phyloP scores from a whole-genome alignment of 2,113 vertebrate genomes.

The Zosterops japonicus region DNA sequence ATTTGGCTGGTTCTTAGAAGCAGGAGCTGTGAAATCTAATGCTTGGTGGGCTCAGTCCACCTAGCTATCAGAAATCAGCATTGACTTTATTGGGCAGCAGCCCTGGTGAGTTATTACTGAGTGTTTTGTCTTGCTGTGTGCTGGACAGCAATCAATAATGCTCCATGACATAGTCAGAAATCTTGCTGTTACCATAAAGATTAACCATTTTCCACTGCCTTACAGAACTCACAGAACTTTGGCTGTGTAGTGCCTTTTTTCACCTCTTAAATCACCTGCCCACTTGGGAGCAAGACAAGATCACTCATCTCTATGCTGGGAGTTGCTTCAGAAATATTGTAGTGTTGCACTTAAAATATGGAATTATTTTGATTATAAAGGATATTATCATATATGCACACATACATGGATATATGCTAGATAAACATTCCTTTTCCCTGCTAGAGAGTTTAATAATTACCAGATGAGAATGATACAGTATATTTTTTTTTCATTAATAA shows the following conservation, averaged over 20 bases:
- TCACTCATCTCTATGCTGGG: background rate
- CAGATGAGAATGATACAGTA: background rate
- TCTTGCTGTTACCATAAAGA: background rate
- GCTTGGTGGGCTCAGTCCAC: background rate
- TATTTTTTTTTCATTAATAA: background rate
- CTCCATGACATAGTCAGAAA: slow-evolving; percentile 14
- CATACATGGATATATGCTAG: background rate
- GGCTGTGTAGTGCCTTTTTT: background rate
- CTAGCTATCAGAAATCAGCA: background rate
- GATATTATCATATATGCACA: background rate
- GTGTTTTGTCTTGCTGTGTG: background rate
- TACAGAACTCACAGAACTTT: background rate
- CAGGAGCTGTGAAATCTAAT: background rate
- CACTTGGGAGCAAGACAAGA: background rate
- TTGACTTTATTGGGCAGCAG: slow-evolving; percentile 35
- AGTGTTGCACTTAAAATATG: background rate
- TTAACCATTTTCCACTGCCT: background rate
- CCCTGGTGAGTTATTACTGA: background rate
- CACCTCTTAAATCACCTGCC: background rate
- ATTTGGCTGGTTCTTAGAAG: slow-evolving; percentile 5
- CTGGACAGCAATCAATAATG: slow-evolving; percentile 15
- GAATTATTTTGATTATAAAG: background rate
- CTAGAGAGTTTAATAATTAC: background rate
- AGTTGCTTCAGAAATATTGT: fast-evolving
- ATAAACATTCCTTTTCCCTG: background rate